Percentiles rank a stretch among this genome's conserved stretches.
Conservation (phyloP, 2,888 invertebrate genomes). For the Cerastis rubricosa region DNA sequence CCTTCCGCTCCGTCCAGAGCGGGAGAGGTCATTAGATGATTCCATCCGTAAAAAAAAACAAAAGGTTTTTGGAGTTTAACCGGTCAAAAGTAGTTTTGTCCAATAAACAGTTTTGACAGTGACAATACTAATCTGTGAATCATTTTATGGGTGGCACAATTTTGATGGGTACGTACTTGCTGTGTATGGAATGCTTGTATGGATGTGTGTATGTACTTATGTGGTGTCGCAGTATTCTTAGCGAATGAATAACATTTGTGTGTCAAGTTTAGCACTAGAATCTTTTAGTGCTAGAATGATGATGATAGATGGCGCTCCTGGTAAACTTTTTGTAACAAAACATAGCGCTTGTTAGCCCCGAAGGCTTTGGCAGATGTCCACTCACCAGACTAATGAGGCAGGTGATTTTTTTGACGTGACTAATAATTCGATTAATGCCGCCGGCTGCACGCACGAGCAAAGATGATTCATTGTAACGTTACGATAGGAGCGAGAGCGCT, state of each 20-base stretch:
- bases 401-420: no score
- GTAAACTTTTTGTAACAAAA: neutral
- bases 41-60: no score
- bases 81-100: no score
- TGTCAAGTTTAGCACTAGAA: neutral
- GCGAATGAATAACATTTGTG: neutral
- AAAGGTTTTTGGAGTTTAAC: no score
- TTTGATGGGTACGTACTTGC: neutral
- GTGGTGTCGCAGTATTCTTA: neutral
- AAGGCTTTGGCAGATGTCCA: neutral
- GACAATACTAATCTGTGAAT: conserved; percentile 27
- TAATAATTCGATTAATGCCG: no score
- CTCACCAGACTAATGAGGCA: no score
- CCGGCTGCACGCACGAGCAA: no score
- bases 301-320: neutral
- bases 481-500: no score
- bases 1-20: no score
- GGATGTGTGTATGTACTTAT: neutral
- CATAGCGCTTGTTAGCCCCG: neutral
- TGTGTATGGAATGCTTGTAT: conserved; percentile 10
- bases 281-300: neutral
- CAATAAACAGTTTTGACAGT: neutral
- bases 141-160: conserved; percentile 23
- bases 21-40: no score
- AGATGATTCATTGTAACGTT: no score